A percentile compares a stretch with the other conserved stretches of the same genome.
phyloP scores from a whole-genome alignment of 2,888 invertebrate species.

The Metellina segmentata region DNA sequence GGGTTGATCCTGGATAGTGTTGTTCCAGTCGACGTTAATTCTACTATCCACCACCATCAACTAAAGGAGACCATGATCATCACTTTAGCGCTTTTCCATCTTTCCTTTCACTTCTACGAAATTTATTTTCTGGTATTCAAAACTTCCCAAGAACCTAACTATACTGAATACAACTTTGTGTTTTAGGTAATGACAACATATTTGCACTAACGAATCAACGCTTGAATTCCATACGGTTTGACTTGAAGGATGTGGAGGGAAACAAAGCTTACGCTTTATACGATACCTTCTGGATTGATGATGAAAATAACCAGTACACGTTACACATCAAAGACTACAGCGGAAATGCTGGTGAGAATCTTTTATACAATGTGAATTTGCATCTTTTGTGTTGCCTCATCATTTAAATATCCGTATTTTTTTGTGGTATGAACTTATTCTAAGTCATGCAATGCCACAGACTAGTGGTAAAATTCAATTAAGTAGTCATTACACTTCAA shows the following conservation, averaged over 20 bases:
- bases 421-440: background rate
- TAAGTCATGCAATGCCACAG: background rate
- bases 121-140: background rate
- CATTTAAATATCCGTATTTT: background rate
- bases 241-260: slow-evolving; percentile 94
- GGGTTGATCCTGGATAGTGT: too few species aligned
- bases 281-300: slow-evolving; percentile 86
- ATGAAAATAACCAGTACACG: slow-evolving; percentile 85
- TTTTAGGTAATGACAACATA: slow-evolving; percentile 90
- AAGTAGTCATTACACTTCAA: background rate
- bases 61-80: background rate
- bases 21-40: too few species aligned
- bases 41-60: too few species aligned
- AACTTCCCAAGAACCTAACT: too few species aligned
- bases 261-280: slow-evolving; percentile 84
- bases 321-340: slow-evolving; percentile 83
- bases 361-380: background rate
- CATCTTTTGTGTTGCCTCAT: too few species aligned
- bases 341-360: slow-evolving; percentile 84
- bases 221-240: slow-evolving; percentile 84
- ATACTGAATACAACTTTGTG: background rate
- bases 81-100: background rate
- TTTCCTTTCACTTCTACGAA: background rate
- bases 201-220: slow-evolving; percentile 94
- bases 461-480: background rate